These are phyloP conservation scores for Dasyprocta punctata DNA, from an alignment of 2,113 vertebrate species.

Conservation along the genomic window DNA sequence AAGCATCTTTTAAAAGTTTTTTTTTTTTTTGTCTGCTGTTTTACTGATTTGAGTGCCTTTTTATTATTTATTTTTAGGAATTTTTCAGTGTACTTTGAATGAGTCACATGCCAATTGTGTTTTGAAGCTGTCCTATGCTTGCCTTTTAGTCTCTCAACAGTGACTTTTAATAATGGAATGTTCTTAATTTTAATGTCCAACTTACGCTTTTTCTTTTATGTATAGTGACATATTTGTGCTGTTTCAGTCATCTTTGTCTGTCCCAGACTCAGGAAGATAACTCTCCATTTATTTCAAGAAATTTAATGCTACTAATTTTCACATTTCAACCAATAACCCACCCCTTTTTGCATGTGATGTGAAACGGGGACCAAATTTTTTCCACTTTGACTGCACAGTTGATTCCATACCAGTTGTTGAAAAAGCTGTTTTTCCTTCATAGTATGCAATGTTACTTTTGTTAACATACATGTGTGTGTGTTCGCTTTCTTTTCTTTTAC, in stretches of 20 bases:
- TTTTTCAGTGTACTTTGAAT: background rate
- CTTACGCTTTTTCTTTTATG: background rate
- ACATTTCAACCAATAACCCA: background rate
- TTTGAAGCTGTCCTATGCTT: background rate
- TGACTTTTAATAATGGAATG: background rate
- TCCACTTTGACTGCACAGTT: background rate
- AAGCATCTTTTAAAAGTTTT: background rate
- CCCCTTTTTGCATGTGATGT: background rate
- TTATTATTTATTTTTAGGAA: slow-evolving; percentile 18
- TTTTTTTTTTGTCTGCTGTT: background rate
- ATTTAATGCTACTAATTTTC: background rate
- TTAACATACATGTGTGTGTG: background rate
- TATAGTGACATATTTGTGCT: background rate
- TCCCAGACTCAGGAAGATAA: background rate
- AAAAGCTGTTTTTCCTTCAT: background rate
- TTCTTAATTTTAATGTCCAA: background rate
- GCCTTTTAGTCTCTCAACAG: background rate
- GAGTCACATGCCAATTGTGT: background rate
- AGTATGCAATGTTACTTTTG: background rate
- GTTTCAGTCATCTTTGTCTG: background rate
- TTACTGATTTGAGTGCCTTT: background rate
- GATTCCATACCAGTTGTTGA: background rate
- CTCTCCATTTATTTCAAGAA: background rate
- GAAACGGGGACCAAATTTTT: background rate
- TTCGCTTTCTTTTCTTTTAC: background rate